These are phyloP conservation scores for Meteorus colon DNA, from an alignment of 2,888 invertebrate species.

Conservation along the genomic window DNA sequence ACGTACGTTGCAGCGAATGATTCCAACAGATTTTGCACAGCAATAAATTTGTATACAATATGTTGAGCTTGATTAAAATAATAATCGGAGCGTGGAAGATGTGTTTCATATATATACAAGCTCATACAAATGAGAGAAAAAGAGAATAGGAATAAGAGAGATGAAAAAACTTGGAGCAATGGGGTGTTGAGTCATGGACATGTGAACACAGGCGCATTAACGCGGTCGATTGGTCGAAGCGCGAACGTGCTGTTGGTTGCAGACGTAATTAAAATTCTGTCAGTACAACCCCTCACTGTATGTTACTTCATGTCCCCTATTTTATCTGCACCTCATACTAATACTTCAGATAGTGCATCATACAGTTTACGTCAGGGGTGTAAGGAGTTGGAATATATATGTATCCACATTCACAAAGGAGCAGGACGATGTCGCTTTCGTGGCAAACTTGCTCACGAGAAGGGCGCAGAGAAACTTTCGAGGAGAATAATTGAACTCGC, in stretches of 20 bases:
- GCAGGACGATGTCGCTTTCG: background rate
- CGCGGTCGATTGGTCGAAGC: slow-evolving; percentile 34
- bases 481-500: slow-evolving; percentile 21
- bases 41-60: slow-evolving; percentile 45
- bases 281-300: slow-evolving; percentile 21
- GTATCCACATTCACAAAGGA: background rate
- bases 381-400: background rate
- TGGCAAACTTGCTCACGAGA: background rate
- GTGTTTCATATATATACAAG: slow-evolving; percentile 8
- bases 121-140: background rate
- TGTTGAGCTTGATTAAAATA: slow-evolving; percentile 52
- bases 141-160: background rate
- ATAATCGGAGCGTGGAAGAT: slow-evolving; percentile 46
- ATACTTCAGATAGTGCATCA: background rate
- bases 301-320: background rate
- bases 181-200: slow-evolving; percentile 27
- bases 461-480: slow-evolving; percentile 5
- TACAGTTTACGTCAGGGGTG: background rate
- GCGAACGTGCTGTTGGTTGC: slow-evolving; percentile 25
- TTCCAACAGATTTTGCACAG: slow-evolving; percentile 30
- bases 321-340: background rate
- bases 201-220: slow-evolving; percentile 23
- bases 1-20: slow-evolving; percentile 47
- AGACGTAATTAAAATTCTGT: slow-evolving; percentile 45
- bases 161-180: slow-evolving; percentile 4